A percentile compares a stretch with the other conserved stretches of the same genome.
Conservation (phyloP, 92 coral and sea anemone species). For the Blastomussa wellsi region DNA sequence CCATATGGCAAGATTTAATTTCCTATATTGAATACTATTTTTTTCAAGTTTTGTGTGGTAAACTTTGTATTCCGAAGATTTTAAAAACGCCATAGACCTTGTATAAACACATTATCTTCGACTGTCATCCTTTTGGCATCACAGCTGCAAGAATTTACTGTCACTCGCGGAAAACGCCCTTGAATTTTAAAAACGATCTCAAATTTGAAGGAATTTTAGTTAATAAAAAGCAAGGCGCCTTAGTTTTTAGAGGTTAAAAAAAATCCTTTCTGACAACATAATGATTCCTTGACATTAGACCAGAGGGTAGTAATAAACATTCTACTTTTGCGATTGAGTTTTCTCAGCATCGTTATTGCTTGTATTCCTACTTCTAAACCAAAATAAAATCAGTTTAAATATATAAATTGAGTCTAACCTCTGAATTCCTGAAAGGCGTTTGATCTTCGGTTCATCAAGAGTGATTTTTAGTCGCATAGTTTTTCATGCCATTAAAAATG, state of each 20-base stretch:
- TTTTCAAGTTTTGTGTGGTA: not conserved
- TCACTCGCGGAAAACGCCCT: not conserved
- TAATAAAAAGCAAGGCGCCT: not conserved
- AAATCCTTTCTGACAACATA: not conserved
- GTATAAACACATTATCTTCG: constrained; percentile 6
- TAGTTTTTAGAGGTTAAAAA: not conserved
- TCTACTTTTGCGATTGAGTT: not conserved
- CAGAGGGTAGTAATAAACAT: not conserved
- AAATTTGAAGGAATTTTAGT: not conserved
- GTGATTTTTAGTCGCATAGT: not conserved
- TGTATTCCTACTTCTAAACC: not conserved
- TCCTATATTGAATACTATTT: not conserved
- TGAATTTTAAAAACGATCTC: not conserved
- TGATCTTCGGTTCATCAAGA: not conserved
- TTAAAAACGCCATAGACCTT: not conserved
- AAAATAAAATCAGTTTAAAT: not conserved
- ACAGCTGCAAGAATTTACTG: not conserved
- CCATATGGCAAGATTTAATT: not conserved
- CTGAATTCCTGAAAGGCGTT: not conserved
- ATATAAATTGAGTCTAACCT: not conserved
- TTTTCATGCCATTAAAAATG: not conserved
- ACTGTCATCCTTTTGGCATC: not conserved
- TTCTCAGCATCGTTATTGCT: not conserved
- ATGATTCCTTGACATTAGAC: not conserved
- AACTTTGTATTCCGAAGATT: not conserved